phyloP scores from a whole-genome alignment of 2,797 vertebrate species.

The Sebastes melanostomus region DNA sequence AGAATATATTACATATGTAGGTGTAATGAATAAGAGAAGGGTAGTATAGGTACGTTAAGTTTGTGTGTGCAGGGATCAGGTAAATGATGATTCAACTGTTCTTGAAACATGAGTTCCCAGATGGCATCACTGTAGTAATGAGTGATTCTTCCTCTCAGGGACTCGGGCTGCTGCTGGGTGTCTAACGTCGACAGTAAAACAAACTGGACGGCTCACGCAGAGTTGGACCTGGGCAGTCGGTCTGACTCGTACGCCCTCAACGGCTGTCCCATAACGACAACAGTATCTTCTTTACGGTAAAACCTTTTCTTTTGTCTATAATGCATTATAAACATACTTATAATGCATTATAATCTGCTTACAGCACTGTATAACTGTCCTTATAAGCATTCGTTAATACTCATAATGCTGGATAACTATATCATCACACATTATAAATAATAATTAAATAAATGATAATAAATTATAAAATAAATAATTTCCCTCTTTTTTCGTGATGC shows the following conservation, averaged over 20 bases:
- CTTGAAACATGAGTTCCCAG: not conserved
- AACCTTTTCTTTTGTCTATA: not conserved
- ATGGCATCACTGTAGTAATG: not conserved
- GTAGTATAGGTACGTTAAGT: not conserved
- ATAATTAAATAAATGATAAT: no score
- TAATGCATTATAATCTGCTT: no score
- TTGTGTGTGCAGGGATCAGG: not conserved
- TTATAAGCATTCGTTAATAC: no score
- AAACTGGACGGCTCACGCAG: slow-evolving; percentile 28
- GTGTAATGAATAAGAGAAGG: not conserved
- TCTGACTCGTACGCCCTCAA: slow-evolving; percentile 63
- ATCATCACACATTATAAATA: no score
- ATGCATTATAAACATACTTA: no score
- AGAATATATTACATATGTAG: not conserved
- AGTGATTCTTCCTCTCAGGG: slow-evolving; percentile 31
- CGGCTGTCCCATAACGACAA: slow-evolving; percentile 63
- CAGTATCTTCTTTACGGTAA: slow-evolving; percentile 61
- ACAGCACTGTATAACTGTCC: no score
- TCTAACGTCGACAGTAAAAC: slow-evolving; percentile 23
- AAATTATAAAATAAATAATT: no score
- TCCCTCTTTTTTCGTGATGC: no score
- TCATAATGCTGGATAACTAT: no score
- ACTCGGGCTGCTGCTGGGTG: slow-evolving; percentile 71
- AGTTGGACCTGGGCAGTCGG: slow-evolving; percentile 66
- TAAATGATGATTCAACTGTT: not conserved